Percentiles rank a stretch among this genome's conserved stretches.
Evolutionary conservation across 1,140 invertebrate genomes (phyloP).

Genomic region (Drosophila sturtevanti): DNA sequence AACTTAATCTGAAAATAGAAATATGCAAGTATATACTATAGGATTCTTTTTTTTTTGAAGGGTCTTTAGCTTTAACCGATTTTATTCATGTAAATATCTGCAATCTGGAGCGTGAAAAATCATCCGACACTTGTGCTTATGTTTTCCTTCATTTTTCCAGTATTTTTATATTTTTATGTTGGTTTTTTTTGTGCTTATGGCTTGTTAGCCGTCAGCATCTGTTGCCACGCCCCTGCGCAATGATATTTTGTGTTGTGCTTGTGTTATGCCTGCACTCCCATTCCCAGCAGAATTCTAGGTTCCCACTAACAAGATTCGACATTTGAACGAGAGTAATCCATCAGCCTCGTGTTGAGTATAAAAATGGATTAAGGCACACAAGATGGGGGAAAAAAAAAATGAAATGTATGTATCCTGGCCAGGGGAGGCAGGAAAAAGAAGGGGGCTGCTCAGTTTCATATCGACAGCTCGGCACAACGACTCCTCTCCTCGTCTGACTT

Average conservation of each 20-base stretch:
- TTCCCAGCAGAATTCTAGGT: conserved; percentile 10
- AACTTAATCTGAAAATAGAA: conserved; percentile 13
- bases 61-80: not conserved
- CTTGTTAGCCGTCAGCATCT: conserved; percentile 66
- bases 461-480: conserved; percentile 14
- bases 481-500: conserved; percentile 6
- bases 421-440: not conserved
- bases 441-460: conserved; percentile 46
- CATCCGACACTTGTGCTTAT: conserved; percentile 56
- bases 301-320: conserved; percentile 76
- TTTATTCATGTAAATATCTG: not conserved
- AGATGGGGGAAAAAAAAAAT: conserved; percentile 28
- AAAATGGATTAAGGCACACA: conserved; percentile 66
- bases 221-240: conserved; percentile 43
- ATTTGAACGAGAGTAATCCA: conserved; percentile 79
- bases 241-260: conserved; percentile 37
- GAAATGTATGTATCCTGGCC: conserved; percentile 29
- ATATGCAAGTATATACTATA: too few species aligned
- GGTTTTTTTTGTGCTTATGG: conserved; percentile 13
- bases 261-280: conserved; percentile 16
- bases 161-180: not conserved
- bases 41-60: too few species aligned
- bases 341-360: conserved; percentile 69
- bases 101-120: conserved; percentile 72
- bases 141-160: conserved; percentile 11